A percentile compares a stretch with the other conserved stretches of the same genome.
Evolutionary conservation across 2,888 invertebrate genomes (phyloP).

Genomic region (Parnassius orleans): DNA sequence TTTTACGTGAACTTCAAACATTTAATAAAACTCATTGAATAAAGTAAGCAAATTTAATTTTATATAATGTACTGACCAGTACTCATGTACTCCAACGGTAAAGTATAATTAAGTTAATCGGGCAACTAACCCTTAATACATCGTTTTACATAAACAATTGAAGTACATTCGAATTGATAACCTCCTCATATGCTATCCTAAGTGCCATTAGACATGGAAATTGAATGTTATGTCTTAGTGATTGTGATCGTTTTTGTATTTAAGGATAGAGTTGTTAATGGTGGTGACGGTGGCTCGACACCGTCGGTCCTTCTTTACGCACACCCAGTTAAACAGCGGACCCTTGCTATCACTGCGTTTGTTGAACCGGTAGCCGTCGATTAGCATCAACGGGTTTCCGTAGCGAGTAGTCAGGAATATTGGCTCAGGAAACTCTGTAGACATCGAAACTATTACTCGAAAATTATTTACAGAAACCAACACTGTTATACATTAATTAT

Average conservation of each 20-base stretch:
- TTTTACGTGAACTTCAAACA: too few relatives aligned
- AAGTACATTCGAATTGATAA: too few relatives aligned
- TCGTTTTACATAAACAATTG: too few relatives aligned
- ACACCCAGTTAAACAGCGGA: conserved; percentile 45
- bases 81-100: too few relatives aligned
- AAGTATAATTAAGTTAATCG: too few relatives aligned
- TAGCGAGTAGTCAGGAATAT: conserved; percentile 42
- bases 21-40: too few relatives aligned
- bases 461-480: not conserved
- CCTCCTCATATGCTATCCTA: too few relatives aligned
- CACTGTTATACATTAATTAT: too few relatives aligned
- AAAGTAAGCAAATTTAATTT: too few relatives aligned
- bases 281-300: conserved; percentile 50
- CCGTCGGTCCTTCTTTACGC: conserved; percentile 40
- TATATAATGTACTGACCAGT: too few relatives aligned
- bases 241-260: conserved; percentile 44
- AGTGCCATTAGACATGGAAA: too few relatives aligned
- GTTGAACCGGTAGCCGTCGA: conserved; percentile 46
- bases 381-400: conserved; percentile 48
- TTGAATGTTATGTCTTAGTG: conserved; percentile 31
- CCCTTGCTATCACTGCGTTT: conserved; percentile 47
- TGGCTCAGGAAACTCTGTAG: conserved; percentile 33
- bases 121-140: too few relatives aligned
- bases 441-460: not conserved
- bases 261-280: conserved; percentile 39